Base-by-base conservation (phyloP, 2,113 vertebrate genomes). In the Phylloscopus trochilus region DNA sequence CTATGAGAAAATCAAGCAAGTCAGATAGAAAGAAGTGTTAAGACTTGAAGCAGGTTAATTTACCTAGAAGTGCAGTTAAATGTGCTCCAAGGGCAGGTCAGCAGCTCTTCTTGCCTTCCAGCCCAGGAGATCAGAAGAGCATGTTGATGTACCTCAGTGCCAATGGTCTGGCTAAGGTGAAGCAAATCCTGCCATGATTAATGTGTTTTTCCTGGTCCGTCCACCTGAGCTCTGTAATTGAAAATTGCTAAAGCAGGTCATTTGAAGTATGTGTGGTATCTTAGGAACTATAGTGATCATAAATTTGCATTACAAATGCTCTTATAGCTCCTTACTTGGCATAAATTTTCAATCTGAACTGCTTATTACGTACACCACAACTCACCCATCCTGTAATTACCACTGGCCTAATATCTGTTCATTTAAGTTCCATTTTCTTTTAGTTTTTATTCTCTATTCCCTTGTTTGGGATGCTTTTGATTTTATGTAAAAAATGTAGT, bases 251-350 rank as follows among this genome's bases (percentile, higher is more conserved):
- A 91, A 94, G 84, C 81, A 90, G 41, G 80, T 80, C 35, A 97
- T 69, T 83, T 91, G 51, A 96, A 90, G 28, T 87, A 95, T 91
- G 81, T 85, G 63, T 91, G 78, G 83, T 68, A 95, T 95, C 81
- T 89, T 76, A 91, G 75, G 79, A 94, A 95, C 75, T 92, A 31
- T 44, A 68, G 49, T 78, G 91, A 95, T 93, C 69, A 76, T 95
- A 90, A 82, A 95, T 97, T 93, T 96, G 87, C 91, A 96, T 95
- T 91, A 96, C 52, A 96, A 97, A 89, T 94, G 17, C 43, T 88
- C 6, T 2, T 86, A 73, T 14, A 84, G 67, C 41, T 89, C 51
- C n/a, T 85, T 46, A 85, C 60, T 70, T 77, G 51, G 79, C 91
- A 92, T 83, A 74, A 53, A 73, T 92, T 89, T 92, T 92, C 64